Evolutionary conservation across 2,888 invertebrate genomes (phyloP).

Genomic region (Anthrax anthrax): DNA sequence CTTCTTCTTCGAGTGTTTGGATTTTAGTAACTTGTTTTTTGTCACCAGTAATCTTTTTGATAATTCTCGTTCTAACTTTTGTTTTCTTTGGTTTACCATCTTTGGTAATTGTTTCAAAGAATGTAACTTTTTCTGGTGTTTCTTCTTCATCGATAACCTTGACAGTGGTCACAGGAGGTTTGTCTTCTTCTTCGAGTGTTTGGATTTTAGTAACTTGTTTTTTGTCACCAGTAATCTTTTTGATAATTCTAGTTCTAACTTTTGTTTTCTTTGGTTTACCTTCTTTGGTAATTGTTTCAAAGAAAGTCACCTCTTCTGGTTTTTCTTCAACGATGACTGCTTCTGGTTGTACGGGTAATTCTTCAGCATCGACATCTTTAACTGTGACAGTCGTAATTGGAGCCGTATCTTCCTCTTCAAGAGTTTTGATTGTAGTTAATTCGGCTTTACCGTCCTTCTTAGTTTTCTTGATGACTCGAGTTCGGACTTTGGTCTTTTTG

Average conservation of each 20-base stretch:
- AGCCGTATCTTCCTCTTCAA: constrained; percentile 27
- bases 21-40: too few relatives aligned
- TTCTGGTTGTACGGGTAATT: constrained; percentile 8
- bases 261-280: constrained; percentile 24
- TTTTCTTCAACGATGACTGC: constrained; percentile 14
- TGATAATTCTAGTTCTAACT: constrained; percentile 24
- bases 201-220: constrained; percentile 27
- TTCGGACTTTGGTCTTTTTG: constrained; percentile 23
- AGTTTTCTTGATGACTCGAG: constrained; percentile 26
- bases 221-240: constrained; percentile 19
- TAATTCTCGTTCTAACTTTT: too few relatives aligned
- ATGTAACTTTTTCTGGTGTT: too few relatives aligned
- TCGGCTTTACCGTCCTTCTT: constrained; percentile 16
- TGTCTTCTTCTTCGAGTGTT: constrained; percentile 24
- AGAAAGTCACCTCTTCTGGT: constrained; percentile 17
- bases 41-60: too few relatives aligned
- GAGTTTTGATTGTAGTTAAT: constrained; percentile 29
- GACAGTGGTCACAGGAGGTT: constrained; percentile 23
- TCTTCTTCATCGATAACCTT: constrained; percentile 13
- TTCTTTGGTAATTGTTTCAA: constrained; percentile 19
- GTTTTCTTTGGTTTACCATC: too few relatives aligned
- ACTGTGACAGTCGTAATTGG: constrained; percentile 22
- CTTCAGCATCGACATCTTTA: constrained; percentile 9
- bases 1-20: too few relatives aligned
- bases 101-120: too few relatives aligned